Percentiles rank a stretch among this genome's conserved stretches.
Evolutionary conservation across 2,113 vertebrate genomes (phyloP).

Genomic region (Sturnira hondurensis): DNA sequence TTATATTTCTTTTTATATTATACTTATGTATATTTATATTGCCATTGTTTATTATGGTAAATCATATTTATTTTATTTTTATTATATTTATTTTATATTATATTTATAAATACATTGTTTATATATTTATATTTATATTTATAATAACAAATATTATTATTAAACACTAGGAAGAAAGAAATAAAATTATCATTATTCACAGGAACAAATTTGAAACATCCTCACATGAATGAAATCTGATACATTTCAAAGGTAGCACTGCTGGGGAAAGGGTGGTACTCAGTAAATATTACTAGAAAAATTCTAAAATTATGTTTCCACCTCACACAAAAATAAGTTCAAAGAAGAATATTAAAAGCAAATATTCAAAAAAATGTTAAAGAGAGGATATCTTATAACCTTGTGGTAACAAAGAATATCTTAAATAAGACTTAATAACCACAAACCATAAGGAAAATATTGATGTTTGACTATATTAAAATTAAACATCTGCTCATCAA

Average conservation of each 20-base stretch:
- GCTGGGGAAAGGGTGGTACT: neutral
- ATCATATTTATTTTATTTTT: too few relatives aligned
- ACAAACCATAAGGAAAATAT: conserved; percentile 36
- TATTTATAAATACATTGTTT: too few relatives aligned
- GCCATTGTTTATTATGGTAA: too few relatives aligned
- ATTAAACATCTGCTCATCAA: conserved; percentile 48
- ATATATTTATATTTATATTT: too few relatives aligned
- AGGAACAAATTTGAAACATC: neutral
- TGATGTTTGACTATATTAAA: neutral
- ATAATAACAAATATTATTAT: too few relatives aligned
- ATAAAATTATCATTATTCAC: neutral
- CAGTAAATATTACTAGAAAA: neutral
- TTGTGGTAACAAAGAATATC: conserved; percentile 13
- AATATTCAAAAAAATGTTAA: conserved; percentile 2
- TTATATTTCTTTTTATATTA: too few relatives aligned
- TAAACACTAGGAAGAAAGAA: conserved; percentile 16
- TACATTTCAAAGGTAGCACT: neutral
- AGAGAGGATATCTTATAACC: neutral
- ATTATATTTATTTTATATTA: too few relatives aligned
- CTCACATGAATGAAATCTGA: neutral
- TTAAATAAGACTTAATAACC: conserved; percentile 13
- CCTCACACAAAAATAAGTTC: conserved; percentile 41
- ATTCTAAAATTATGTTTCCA: neutral
- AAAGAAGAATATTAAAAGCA: conserved; percentile 12
- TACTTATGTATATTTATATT: too few relatives aligned